Evolutionary conservation across 2,797 vertebrate species (phyloP).

Genomic region (Anguilla megastoma): DNA sequence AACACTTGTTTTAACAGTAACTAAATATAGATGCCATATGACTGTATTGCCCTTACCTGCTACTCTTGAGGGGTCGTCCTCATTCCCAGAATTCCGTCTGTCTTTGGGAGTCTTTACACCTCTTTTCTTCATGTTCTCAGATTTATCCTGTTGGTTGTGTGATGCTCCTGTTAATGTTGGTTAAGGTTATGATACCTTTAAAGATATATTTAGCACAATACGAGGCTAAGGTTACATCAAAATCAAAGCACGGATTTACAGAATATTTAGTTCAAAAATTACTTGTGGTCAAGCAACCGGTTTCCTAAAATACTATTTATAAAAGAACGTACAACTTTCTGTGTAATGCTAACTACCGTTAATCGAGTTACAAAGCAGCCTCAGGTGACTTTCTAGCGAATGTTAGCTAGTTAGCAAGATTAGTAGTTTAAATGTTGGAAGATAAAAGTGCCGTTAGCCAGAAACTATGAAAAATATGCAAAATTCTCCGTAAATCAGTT

Average conservation of each 20-base stretch:
- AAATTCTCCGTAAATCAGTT: too few species aligned
- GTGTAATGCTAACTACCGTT: not conserved
- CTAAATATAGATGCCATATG: not conserved
- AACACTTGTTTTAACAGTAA: not conserved
- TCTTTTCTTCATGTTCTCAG: slow-evolving; percentile 59
- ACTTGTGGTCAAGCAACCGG: not conserved
- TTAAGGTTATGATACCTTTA: not conserved
- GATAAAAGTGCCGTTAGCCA: not conserved
- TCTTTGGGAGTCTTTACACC: slow-evolving; percentile 55
- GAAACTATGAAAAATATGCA: not conserved
- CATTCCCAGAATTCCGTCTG: slow-evolving; percentile 37
- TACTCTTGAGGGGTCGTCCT: slow-evolving; percentile 55
- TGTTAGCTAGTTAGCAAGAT: not conserved
- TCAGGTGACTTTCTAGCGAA: not conserved
- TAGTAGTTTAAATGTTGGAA: not conserved
- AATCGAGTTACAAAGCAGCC: not conserved
- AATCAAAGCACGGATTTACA: not conserved
- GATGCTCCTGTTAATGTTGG: not conserved
- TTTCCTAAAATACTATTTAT: not conserved
- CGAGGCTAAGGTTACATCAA: not conserved
- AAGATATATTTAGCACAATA: not conserved
- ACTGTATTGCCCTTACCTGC: slow-evolving; percentile 50
- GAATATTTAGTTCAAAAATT: not conserved
- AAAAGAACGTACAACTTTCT: not conserved
- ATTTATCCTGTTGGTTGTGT: not conserved